Conservation (phyloP, 2,888 invertebrate genomes). For the Tetramorium bicarinatum region DNA sequence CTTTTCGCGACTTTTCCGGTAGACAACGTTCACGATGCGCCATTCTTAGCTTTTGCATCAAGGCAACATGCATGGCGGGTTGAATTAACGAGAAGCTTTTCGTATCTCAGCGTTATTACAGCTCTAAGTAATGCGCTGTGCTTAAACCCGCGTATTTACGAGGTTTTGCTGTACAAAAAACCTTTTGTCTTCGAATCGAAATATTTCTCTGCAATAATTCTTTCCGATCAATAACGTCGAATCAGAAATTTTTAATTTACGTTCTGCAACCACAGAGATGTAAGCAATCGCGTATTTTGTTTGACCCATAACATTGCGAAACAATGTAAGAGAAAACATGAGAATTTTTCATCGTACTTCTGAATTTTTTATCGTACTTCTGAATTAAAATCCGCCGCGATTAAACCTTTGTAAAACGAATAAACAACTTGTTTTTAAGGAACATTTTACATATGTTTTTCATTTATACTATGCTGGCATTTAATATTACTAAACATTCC, state of each 20-base stretch:
- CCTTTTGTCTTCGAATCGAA: conserved; percentile 62
- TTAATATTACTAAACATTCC: neutral
- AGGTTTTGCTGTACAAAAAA: conserved; percentile 52
- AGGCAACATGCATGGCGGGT: conserved; percentile 52
- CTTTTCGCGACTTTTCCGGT: conserved; percentile 55
- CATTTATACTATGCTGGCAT: neutral
- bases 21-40: conserved; percentile 52
- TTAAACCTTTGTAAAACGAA: neutral
- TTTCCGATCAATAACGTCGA: conserved; percentile 22
- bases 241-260: conserved; percentile 59
- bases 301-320: neutral
- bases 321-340: neutral
- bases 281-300: conserved; percentile 13
- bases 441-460: neutral
- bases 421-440: conserved; percentile 7
- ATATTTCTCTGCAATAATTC: conserved; percentile 45
- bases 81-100: conserved; percentile 73
- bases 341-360: conserved; percentile 1
- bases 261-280: neutral
- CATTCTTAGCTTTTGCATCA: conserved; percentile 46
- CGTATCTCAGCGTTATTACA: conserved; percentile 66
- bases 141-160: conserved; percentile 65
- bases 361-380: neutral
- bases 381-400: neutral
- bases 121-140: conserved; percentile 65